These are phyloP conservation scores for Diarsia dahlii DNA, from an alignment of 2,888 invertebrate species.

Conservation along the genomic window DNA sequence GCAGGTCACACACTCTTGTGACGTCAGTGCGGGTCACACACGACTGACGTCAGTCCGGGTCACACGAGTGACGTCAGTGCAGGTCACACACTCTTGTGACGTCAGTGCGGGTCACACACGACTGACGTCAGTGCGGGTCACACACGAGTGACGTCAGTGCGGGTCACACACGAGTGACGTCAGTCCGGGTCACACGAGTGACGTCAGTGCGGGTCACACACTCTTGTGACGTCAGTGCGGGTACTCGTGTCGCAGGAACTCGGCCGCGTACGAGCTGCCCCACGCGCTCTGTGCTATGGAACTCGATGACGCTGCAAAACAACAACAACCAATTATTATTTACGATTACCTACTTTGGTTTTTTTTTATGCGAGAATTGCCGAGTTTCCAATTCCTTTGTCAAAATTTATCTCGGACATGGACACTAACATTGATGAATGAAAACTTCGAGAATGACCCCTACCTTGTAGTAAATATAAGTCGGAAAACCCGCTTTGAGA, in stretches of 20 bases:
- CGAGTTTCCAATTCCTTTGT: neutral
- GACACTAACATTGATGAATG: neutral
- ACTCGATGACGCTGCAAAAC: slow-evolving; percentile 69
- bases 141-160: no score
- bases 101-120: no score
- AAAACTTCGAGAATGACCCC: neutral
- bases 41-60: no score
- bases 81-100: slow-evolving; percentile 53
- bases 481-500: neutral
- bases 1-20: no score
- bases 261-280: slow-evolving; percentile 79
- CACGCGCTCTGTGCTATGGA: slow-evolving; percentile 73
- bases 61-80: slow-evolving; percentile 67
- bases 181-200: no score
- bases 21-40: no score
- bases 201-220: no score
- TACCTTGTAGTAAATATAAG: neutral
- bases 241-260: slow-evolving; percentile 77
- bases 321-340: neutral
- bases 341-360: no score
- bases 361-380: neutral
- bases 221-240: slow-evolving; percentile 70
- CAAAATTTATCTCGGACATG: neutral
- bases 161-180: no score
- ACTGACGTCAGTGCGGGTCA: slow-evolving; percentile 72